These are phyloP conservation scores for Squalus acanthias DNA, from an alignment of 2,797 vertebrate genomes.

Conservation along the genomic window DNA sequence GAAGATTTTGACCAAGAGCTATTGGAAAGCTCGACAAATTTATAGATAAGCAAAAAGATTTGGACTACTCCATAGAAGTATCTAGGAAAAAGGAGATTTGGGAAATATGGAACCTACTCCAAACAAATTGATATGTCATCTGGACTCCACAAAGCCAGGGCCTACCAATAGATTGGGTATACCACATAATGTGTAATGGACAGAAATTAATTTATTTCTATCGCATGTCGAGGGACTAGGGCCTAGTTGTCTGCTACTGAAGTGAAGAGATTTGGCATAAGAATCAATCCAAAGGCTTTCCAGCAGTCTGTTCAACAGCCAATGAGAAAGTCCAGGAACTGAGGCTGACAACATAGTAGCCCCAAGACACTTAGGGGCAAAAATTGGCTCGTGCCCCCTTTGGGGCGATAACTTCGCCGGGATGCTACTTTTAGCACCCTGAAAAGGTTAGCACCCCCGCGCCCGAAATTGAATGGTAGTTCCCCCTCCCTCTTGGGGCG, in stretches of 20 bases:
- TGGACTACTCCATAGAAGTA: background rate
- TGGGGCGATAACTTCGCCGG: too few species aligned
- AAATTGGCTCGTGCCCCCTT: too few species aligned
- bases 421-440: too few species aligned
- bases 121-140: background rate
- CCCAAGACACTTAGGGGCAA: background rate
- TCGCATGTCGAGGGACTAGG: background rate
- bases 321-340: background rate
- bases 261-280: background rate
- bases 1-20: background rate
- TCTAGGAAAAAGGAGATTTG: background rate
- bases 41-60: background rate
- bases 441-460: too few species aligned
- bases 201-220: background rate
- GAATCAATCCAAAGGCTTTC: background rate
- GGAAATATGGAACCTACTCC: background rate
- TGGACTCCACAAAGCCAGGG: background rate
- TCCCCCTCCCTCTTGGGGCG: too few species aligned
- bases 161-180: background rate
- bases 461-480: too few species aligned
- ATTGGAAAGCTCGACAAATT: background rate
- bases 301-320: background rate
- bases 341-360: background rate
- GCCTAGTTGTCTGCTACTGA: background rate
- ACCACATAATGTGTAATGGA: too few species aligned